Conservation (phyloP, 2,888 invertebrate species). For the Clusia tigrina region DNA sequence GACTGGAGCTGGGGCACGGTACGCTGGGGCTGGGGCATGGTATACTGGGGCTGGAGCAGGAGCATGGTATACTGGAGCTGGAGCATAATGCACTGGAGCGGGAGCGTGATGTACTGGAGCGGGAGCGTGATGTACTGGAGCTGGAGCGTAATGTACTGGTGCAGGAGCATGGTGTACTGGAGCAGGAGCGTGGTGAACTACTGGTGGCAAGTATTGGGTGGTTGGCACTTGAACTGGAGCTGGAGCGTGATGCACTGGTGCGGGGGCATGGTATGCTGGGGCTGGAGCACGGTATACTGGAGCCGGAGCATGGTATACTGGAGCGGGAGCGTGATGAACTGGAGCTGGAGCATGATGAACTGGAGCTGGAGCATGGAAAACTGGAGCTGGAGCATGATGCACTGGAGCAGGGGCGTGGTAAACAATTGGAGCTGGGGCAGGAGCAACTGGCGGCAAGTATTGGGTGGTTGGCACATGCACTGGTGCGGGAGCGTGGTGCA, state of each 20-base stretch:
- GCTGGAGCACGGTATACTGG: slow-evolving; percentile 10
- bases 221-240: neutral
- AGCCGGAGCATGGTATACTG: slow-evolving; percentile 2
- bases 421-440: neutral
- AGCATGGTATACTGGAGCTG: slow-evolving; percentile 21
- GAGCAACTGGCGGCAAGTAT: neutral
- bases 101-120: slow-evolving; percentile 23
- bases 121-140: slow-evolving; percentile 15
- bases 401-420: slow-evolving; percentile 10
- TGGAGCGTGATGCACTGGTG: slow-evolving; percentile 13
- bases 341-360: neutral
- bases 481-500: slow-evolving; percentile 5
- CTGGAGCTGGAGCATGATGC: neutral
- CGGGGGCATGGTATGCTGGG: slow-evolving; percentile 14
- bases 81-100: slow-evolving; percentile 22
- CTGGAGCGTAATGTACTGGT: slow-evolving; percentile 14
- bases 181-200: slow-evolving; percentile 16
- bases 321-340: slow-evolving; percentile 9
- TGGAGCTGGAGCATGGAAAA: neutral
- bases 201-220: slow-evolving; percentile 19
- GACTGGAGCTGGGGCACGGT: slow-evolving; percentile 24
- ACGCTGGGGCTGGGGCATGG: slow-evolving; percentile 20
- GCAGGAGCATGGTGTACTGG: slow-evolving; percentile 20
- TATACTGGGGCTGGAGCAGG: slow-evolving; percentile 25
- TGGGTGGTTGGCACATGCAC: neutral